phyloP scores from a whole-genome alignment of 1,140 invertebrate genomes.

The Pissodes strobi region DNA sequence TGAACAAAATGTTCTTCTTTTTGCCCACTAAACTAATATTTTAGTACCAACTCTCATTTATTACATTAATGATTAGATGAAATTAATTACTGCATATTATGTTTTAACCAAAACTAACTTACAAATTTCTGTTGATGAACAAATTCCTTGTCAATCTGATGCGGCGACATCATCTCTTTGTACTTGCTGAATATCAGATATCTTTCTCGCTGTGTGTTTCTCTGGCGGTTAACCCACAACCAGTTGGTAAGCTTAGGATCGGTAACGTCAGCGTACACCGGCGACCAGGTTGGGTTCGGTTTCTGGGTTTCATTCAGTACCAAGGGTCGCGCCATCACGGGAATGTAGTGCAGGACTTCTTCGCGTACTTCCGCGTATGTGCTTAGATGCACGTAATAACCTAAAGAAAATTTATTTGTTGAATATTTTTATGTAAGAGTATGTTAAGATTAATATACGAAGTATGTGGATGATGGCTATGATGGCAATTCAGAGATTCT shows the following conservation, averaged over 20 bases:
- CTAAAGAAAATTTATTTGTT: no score
- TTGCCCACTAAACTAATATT: no score
- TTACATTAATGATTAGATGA: background rate
- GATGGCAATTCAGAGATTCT: no score
- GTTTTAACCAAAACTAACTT: no score
- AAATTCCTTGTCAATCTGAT: constrained; percentile 59
- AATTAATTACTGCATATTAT: no score
- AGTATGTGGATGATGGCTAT: no score
- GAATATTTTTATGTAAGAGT: no score
- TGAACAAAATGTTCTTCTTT: no score
- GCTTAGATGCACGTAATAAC: constrained; percentile 83
- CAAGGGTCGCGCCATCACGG: constrained; percentile 77
- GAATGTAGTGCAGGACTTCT: constrained; percentile 79
- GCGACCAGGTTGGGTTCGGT: constrained; percentile 71
- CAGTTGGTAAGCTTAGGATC: constrained; percentile 76
- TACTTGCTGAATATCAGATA: constrained; percentile 59
- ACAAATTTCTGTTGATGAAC: constrained; percentile 58
- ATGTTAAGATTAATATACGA: no score
- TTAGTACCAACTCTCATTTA: no score
- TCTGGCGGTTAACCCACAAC: constrained; percentile 70
- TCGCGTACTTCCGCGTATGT: constrained; percentile 84
- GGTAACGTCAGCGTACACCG: constrained; percentile 74
- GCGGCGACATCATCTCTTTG: constrained; percentile 54
- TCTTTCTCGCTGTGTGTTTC: constrained; percentile 63
- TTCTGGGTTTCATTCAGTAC: constrained; percentile 67